Evolutionary conservation across 1,140 invertebrate genomes (phyloP), one percentile per base, ranked within the genome.

Genomic region (Drosophila malerkotliana): DNA sequence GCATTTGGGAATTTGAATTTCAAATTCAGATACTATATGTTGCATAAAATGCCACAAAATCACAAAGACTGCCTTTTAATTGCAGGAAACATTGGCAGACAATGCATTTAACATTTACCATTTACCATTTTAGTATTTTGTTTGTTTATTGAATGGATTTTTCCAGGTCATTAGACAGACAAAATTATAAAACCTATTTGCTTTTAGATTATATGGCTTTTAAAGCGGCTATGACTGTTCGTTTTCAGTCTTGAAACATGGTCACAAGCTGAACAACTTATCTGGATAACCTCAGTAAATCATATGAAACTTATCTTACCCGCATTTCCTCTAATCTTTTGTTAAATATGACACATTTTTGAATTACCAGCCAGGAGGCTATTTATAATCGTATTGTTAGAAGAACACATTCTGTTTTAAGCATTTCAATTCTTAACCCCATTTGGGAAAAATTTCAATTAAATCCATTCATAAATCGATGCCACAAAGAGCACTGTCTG

Each of bases 11-110:
- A 84, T 79, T 67, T 62, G 72, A 72, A 73, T 69, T 81, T 64
- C 58, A 79, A 39, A 39, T 81, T 64, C 58, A 79, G 45, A 39
- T 8, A 51, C 39, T 59, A 44, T 56, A 55, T 61, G 77, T 59
- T 57, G 59, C 48, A 47, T 58, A 34, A 30, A 74, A 44, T 32
- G 44, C 62, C 54, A 66, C 61, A 71, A 56, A 63, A 77, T 58
- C 64, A 67, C 28, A 76, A 59, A 68, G 45, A 47, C 57, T 52
- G 54, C 61, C 66, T 54, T 76, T 74, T 49, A 74, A 80, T 77
- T 59, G 68, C 77, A 72, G 62, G 61, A 79, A 77, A 54, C 76
- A 10, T 9, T 21, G 44, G 18, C 44, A 21, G 44, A 9, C 44
- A 21, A 47, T 21, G 14, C 18, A 24, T 18, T 44, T 44, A 5